Percentiles rank a stretch among this genome's conserved stretches.
These are phyloP conservation scores for Heliconius ethilla DNA, from an alignment of 2,888 invertebrate species.

Conservation along the genomic window DNA sequence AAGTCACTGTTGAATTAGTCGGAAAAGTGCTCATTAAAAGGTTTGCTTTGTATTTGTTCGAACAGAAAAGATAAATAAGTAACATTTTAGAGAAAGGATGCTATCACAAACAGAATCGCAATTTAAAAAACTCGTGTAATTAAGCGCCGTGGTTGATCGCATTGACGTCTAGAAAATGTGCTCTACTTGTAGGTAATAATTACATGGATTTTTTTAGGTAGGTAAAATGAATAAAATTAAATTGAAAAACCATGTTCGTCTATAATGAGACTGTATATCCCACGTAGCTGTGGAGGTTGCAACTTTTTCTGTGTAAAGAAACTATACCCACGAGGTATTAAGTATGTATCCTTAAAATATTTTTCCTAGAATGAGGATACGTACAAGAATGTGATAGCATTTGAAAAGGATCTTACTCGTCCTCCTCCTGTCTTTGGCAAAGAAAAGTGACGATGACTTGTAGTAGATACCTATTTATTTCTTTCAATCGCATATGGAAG, in stretches of 20 bases:
- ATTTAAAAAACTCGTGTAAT: conserved; percentile 52
- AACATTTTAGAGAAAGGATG: conserved; percentile 47
- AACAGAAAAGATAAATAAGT: conserved; percentile 46
- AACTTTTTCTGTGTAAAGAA: neutral
- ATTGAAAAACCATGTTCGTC: neutral
- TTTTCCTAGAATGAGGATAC: too few relatives aligned
- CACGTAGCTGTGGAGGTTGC: neutral
- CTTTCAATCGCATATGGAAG: neutral
- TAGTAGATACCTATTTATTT: neutral
- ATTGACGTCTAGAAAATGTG: conserved; percentile 33
- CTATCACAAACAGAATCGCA: conserved; percentile 53
- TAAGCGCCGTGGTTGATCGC: conserved; percentile 49
- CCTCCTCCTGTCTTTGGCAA: neutral
- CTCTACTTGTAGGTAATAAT: neutral
- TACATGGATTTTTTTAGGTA: neutral
- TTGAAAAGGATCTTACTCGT: neutral
- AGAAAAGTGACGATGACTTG: neutral
- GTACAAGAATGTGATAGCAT: too few relatives aligned
- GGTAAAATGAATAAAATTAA: neutral
- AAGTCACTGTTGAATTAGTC: conserved; percentile 7
- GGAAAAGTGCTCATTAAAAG: conserved; percentile 32
- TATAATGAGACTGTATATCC: neutral
- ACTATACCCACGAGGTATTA: too few relatives aligned
- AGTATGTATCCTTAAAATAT: too few relatives aligned
- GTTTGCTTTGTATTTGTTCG: conserved; percentile 41